Conservation (phyloP, 2,797 vertebrate genomes). For the Caiman crocodilus region DNA sequence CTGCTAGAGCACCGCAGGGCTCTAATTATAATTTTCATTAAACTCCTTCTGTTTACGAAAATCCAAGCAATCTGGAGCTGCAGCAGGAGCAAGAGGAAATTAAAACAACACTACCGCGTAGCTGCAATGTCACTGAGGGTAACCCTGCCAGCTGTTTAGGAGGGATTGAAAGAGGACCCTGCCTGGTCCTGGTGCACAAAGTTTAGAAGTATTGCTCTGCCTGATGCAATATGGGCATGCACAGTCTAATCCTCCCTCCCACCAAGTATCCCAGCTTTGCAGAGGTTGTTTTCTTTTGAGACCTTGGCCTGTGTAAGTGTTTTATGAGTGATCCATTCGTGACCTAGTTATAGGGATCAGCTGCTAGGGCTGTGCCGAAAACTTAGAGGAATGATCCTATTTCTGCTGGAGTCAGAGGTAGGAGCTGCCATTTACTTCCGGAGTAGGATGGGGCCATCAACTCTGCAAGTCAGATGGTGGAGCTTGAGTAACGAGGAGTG, state of each 20-base stretch:
- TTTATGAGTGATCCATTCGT: constrained; percentile 33
- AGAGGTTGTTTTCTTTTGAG: background rate
- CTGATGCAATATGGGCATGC: background rate
- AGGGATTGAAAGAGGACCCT: background rate
- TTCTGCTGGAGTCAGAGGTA: background rate
- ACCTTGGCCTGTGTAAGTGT: constrained; percentile 18
- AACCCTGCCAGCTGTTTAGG: constrained; percentile 43
- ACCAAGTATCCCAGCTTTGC: fast-evolving
- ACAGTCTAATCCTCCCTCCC: background rate
- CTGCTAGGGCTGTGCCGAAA: constrained; percentile 19
- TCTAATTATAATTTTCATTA: constrained; percentile 81
- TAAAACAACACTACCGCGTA: constrained; percentile 43
- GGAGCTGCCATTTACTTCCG: fast-evolving
- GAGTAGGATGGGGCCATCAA: fast-evolving
- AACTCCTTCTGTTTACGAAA: constrained; percentile 77
- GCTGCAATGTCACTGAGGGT: constrained; percentile 28
- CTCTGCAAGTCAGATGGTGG: background rate
- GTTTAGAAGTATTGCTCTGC: constrained; percentile 19
- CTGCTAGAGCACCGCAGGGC: constrained; percentile 72
- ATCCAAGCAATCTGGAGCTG: constrained; percentile 70
- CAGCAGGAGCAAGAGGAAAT: constrained; percentile 70
- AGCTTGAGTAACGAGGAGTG: background rate
- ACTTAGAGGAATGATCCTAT: background rate
- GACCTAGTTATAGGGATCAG: constrained; percentile 73
- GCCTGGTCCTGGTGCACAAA: background rate